Base-by-base conservation (phyloP, 1,140 invertebrate genomes). In the Orchesella cincta region DNA sequence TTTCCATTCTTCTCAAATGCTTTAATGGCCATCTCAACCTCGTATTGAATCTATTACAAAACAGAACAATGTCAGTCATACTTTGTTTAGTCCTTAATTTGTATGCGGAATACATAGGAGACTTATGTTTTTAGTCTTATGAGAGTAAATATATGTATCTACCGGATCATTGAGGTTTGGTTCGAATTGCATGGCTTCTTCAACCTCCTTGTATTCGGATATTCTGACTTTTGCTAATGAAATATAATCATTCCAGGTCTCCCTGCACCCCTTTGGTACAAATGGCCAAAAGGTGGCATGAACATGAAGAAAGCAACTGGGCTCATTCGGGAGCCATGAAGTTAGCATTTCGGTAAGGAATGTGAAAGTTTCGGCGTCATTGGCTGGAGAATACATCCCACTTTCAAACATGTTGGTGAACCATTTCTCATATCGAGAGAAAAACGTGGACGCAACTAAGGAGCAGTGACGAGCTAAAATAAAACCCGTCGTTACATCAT, bases 381-480 rank as follows among this genome's bases (percentile, higher is more conserved):
- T 80, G 33, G 74, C 57, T 34, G 76, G 73, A 33, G 77, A 79
- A 36, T 67, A 35, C 26, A 71, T 39, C 12, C 78, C 77, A 72
- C 74, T 77, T 28, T 74, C 57, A 67, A 82, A 80, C 36, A 71
- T 67, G 36, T 74, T 36, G n/a, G 74, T 73, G 51, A 78, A 82
- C 81, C 81, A 82, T 35, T 77, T 79, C 74, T 80, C 77, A 54
- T 82, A 82, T 20, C 78, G 74, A 1, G 52, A 29, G 74, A 82
- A 82, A 12, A 34, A 51, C 5, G 54, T 12, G 28, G 81, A 77
- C 14, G 81, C 72, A 54, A 82, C 64, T 20, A 82, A 70, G 20
- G 67, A 82, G 36, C 71, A 82, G 39, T 82, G 79, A 26, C 81
- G 77, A 33, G 81, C 81, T 31, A 82, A 39, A 67, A 82, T 77